Evolutionary conservation across 2,888 invertebrate species (phyloP).

Genomic region (Tinea semifulvella): DNA sequence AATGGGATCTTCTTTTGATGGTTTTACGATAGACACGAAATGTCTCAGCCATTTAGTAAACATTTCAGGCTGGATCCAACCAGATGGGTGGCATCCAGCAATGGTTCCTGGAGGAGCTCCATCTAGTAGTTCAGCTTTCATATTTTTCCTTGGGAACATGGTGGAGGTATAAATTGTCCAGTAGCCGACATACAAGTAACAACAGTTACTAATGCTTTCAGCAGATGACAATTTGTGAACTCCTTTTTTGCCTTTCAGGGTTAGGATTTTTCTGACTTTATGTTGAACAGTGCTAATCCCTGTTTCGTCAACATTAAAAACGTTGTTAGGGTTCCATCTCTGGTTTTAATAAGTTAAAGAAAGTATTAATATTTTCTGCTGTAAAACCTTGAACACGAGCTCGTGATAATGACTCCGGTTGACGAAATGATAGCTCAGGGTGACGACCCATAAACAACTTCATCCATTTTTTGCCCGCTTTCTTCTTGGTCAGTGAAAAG

Average conservation of each 20-base stretch:
- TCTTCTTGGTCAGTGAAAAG: neutral
- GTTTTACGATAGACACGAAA: constrained; percentile 17
- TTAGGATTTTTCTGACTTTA: constrained; percentile 17
- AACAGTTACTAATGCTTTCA: constrained; percentile 22
- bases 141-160: constrained; percentile 25
- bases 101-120: constrained; percentile 20
- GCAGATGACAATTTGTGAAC: constrained; percentile 17
- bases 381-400: neutral
- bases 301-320: constrained; percentile 5
- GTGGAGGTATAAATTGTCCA: constrained; percentile 18
- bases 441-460: neutral
- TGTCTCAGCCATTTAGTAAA: constrained; percentile 16
- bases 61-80: constrained; percentile 18
- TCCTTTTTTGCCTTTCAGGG: constrained; percentile 16
- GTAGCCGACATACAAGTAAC: constrained; percentile 23
- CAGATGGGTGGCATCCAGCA: constrained; percentile 17
- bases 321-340: neutral
- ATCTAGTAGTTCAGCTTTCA: constrained; percentile 23
- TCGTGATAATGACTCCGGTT: constrained; percentile 13
- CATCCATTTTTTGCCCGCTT: neutral
- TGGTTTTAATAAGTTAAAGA: constrained; percentile 14
- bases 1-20: constrained; percentile 21
- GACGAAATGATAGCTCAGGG: constrained; percentile 13
- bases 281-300: constrained; percentile 12
- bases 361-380: constrained; percentile 9